Base-by-base conservation (phyloP, 2,797 vertebrate genomes). In the Sus cebifrons region DNA sequence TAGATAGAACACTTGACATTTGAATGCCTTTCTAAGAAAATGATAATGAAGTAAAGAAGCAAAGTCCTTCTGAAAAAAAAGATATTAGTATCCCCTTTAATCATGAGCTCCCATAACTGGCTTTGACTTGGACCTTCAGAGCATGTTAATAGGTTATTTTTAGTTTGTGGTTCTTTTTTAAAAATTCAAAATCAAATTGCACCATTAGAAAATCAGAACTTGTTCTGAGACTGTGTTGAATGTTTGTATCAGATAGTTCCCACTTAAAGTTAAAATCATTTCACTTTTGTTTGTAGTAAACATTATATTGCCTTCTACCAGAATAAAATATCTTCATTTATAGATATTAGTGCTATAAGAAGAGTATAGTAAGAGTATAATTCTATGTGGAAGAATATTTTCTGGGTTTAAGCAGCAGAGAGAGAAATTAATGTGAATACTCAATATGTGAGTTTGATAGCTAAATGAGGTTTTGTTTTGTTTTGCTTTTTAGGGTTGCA, bases 391-490 rank as follows among this genome's bases (percentile, higher is more conserved):
- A 97, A 93, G 91, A 97, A 89, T 78, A 91, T 95, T 97, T 96
- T 97, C 96, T 95, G 93, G 82, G 73, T 93, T 65, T 97, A 97
- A 96, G 81, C 96, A 98, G 95, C 95, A 98, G 96, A 97, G 94
- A 97, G 49, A 97, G 95, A 96, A 98, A 98, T 98, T 98, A 98
- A 98, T 89, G 92, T 73, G 86, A 97, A 98, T 95, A 98, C 91
- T 97, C 15, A 49, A 56, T 86, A 20, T n/a, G 95, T 86, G 97
- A 98, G 96, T 98, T 98, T 98, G 97, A 98, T 97, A 97, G 98
- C 98, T 98, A 21, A 89, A n/a, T 79, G 21, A 70, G 25, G 54
- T 85, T 49, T 49, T 49, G 44, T 49, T 49, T 49, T 49, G 6
- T 49, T 49, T 49, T 49, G 44, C 44, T 49, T 49, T 49, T 49